Base-by-base conservation (phyloP, 30 jellyfish, hydroid and myxozoan genomes). In the Haliclystus octoradiatus region DNA sequence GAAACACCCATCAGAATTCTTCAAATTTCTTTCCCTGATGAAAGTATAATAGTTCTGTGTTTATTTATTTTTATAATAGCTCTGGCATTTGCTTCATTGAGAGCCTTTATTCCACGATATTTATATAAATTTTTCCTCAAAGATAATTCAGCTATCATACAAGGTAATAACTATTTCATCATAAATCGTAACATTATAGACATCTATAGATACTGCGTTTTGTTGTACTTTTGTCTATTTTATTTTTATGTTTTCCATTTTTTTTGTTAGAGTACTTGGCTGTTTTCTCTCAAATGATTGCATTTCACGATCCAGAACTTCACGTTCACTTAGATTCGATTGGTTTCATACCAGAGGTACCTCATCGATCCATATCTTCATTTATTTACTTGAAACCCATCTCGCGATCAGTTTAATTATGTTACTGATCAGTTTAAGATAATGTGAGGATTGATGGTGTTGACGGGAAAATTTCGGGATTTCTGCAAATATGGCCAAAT, bases 241-340 rank as follows among this genome's bases (percentile, higher is more conserved):
- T 2, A 29, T 69, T 7, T 14, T 2, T 46, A 53, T 3, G 9
- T 22, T 0, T 19, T 9, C 24, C 62, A 26, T 34, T 1, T 35
- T 71, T 31, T 22, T 65, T n/a, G 32, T 12, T 31, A 82, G 99
- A 91, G 62, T 91, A 91, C 61, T 62, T 91, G 71, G 95, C 95
- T 0, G 96, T 91, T 2, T 91, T 91, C 64, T 71, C 87, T 22
- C 99, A 91, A 28, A 68, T 91, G 68, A 74, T 91, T 49, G 96
- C 99, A 1, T 91, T 75, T 62, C 99, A 91, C 49, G 99, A 91
- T 32, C 99, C 99, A 2, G 94, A 82, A 23, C 88, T 91, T 25
- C 84, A 47, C 60, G 78, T 78, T 9, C 99, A 91, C 62, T 51
- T 91, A 32, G 74, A 69, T 24, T 96, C 78, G 46, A 91, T 91